These are phyloP conservation scores for Leontopithecus rosalia DNA, from an alignment of 2,797 vertebrate species.

Conservation along the genomic window DNA sequence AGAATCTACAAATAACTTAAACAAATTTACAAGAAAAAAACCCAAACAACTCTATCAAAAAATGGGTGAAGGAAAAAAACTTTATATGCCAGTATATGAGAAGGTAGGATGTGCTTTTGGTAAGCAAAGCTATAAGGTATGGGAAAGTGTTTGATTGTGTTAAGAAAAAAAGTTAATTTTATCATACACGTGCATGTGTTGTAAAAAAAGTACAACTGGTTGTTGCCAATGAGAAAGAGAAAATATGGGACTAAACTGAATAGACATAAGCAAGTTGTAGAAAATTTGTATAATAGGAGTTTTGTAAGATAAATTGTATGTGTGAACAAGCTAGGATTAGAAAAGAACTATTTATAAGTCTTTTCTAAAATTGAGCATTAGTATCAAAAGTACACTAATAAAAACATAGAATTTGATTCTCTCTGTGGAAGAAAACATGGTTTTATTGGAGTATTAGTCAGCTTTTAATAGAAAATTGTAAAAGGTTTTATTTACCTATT, in stretches of 20 bases:
- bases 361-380: not conserved
- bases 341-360: not conserved
- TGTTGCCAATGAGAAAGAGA: not conserved
- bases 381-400: not conserved
- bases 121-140: not conserved
- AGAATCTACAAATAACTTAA: too few species aligned
- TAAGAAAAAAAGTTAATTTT: not conserved
- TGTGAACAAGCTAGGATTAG: not conserved
- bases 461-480: not conserved
- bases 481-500: not conserved
- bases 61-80: not conserved
- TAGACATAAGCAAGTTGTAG: not conserved
- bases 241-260: not conserved
- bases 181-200: too few species aligned
- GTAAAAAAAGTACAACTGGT: not conserved
- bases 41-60: too few species aligned
- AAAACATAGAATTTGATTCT: not conserved
- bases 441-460: not conserved
- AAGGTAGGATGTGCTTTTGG: not conserved
- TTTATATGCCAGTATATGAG: not conserved
- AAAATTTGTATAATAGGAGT: not conserved
- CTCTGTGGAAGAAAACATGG: not conserved
- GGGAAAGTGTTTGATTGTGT: not conserved
- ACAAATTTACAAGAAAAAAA: too few species aligned
- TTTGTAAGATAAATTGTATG: not conserved